Evolutionary conservation across 2,113 vertebrate genomes (phyloP).

Genomic region (Zosterops hypoxanthus): DNA sequence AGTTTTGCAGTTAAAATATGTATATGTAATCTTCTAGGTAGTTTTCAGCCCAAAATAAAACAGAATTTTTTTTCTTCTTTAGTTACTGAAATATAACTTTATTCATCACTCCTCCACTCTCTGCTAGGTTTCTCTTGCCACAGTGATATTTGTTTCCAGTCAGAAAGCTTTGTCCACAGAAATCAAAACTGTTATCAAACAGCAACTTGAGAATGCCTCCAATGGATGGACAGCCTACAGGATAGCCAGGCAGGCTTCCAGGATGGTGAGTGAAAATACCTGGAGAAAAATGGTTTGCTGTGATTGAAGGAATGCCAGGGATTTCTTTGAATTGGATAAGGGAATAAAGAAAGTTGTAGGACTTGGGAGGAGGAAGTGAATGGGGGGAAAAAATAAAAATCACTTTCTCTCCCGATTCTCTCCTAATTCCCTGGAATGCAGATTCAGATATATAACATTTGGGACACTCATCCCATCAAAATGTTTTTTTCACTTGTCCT

Average conservation of each 20-base stretch:
- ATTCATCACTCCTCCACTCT: not conserved
- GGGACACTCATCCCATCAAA: not conserved
- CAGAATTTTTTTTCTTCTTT: not conserved
- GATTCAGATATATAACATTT: not conserved
- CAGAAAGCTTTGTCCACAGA: slow-evolving; percentile 91
- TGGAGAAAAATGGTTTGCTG: not conserved
- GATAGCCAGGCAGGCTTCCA: slow-evolving; percentile 95
- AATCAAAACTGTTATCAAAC: slow-evolving; percentile 91
- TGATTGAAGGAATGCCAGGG: not conserved
- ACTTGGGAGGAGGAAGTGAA: not conserved
- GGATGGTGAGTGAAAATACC: slow-evolving; percentile 82
- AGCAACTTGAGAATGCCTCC: slow-evolving; percentile 91
- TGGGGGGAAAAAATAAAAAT: not conserved
- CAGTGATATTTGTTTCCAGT: slow-evolving; percentile 97
- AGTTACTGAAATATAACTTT: not conserved
- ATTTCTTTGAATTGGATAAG: not conserved
- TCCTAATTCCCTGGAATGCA: not conserved
- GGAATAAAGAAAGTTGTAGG: not conserved
- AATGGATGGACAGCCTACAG: slow-evolving; percentile 98
- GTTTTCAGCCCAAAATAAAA: not conserved
- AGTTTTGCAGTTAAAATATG: not conserved
- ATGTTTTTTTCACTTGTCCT: not conserved
- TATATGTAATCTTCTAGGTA: not conserved
- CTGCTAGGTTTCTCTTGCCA: slow-evolving; percentile 91
- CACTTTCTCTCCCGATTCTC: accelerated